Percentiles rank a stretch among this genome's conserved stretches.
phyloP scores from a whole-genome alignment of 2,888 invertebrate species.

The Hyles lineata region DNA sequence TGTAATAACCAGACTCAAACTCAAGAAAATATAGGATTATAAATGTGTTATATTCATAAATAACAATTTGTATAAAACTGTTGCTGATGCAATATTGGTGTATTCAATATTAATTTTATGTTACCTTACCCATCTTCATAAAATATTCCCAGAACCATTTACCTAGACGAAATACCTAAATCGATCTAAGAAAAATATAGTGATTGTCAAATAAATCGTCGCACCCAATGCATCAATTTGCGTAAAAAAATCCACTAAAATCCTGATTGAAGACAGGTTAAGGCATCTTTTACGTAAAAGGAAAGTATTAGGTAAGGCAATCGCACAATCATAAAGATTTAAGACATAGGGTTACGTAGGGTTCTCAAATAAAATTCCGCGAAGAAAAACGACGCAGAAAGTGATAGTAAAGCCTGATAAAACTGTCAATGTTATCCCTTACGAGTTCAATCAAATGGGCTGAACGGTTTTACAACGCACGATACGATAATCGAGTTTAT shows the following conservation, averaged over 20 bases:
- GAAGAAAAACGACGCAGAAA: constrained; percentile 46
- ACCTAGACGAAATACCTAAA: not conserved
- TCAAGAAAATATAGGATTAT: no score
- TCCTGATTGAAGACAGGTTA: constrained; percentile 25
- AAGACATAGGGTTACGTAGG: constrained; percentile 35
- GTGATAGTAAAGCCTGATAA: constrained; percentile 58
- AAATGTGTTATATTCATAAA: no score
- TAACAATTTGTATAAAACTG: no score
- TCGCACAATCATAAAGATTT: constrained; percentile 28
- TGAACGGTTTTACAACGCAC: constrained; percentile 39
- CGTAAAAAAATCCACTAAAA: constrained; percentile 2
- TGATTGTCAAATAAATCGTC: not conserved
- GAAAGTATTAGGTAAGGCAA: constrained; percentile 1
- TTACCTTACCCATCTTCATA: no score
- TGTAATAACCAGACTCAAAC: no score
- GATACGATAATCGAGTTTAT: constrained; percentile 17
- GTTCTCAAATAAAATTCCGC: constrained; percentile 46
- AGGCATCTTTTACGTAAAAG: constrained; percentile 1
- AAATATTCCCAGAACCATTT: no score
- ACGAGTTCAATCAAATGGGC: constrained; percentile 51
- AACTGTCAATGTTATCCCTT: constrained; percentile 56
- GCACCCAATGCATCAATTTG: not conserved
- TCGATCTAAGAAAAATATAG: not conserved
- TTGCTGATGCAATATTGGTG: no score
- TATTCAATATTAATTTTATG: no score